Evolutionary conservation across 2,113 vertebrate species (phyloP).

Genomic region (Dicrurus megarhynchus): DNA sequence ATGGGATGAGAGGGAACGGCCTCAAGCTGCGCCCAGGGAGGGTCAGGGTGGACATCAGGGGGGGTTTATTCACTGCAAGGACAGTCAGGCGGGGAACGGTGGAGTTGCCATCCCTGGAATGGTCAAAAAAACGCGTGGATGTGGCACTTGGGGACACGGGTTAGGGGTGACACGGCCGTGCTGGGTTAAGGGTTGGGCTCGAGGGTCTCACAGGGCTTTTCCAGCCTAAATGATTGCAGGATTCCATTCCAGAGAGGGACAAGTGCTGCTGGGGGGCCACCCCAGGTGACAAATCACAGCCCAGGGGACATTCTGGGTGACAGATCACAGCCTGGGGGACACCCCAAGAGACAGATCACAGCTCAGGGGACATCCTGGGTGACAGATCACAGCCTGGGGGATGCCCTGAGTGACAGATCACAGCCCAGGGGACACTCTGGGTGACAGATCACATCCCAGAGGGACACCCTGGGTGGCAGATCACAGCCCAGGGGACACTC

Average conservation of each 20-base stretch:
- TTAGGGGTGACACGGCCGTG: neutral
- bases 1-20: no score
- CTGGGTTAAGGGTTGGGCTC: neutral
- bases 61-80: neutral
- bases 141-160: neutral
- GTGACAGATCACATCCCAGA: neutral
- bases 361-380: rapidly evolving
- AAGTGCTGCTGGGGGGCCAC: neutral
- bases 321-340: neutral
- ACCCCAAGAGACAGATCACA: neutral
- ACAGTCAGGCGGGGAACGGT: neutral
- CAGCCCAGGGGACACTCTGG: rapidly evolving
- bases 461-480: neutral
- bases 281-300: neutral
- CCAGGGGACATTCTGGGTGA: no score
- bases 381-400: neutral
- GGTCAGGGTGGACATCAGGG: neutral
- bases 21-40: neutral
- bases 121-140: rapidly evolving
- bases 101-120: neutral
- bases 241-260: rapidly evolving
- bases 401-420: neutral
- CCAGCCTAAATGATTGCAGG: neutral
- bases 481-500: neutral
- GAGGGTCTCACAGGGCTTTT: neutral